Base-by-base conservation (phyloP, 2,113 vertebrate species). In the Hippocampus comes region DNA sequence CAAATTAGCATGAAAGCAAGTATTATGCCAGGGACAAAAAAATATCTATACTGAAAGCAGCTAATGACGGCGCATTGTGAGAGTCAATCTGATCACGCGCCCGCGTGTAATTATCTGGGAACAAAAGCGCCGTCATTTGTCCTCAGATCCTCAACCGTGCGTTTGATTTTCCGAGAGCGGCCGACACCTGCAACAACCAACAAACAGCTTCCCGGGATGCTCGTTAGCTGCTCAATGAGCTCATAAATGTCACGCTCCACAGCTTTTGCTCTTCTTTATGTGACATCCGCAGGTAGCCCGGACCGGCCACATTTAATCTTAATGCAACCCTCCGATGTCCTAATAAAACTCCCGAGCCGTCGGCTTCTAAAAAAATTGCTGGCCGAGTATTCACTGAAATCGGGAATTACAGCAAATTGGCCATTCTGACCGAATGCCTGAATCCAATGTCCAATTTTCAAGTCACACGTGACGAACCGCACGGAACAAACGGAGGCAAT, bases 191-290 rank as follows among this genome's bases (percentile, higher is more conserved):
- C 79, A 78, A 63, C 84, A 82, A 79, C 78, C 74, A 81, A 74
- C 80, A 77, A 78, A 68, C 80, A 70, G 67, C 63, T 53, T 80
- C 83, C 74, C 81, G 72, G 75, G 79, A 87, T 78, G 69, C 78
- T 82, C 68, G 10, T 67, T 64, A 75, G 76, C 77, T 48, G 73
- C 73, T 77, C 78, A 76, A 69, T 77, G 73, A 76, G 76, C 84
- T 82, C 83, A 79, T 89, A 87, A 89, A 89, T 80, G 84, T 88
- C 89, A 87, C 67, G 72, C 76, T 41, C 76, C 38, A 42, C 14
- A 38, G 82, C 78, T 66, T 82, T 86, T 76, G 78, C 86, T 90
- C 84, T 89, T 86, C 83, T 90, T 90, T 87, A 90, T 85, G 86
- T 84, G 89, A 81, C 86, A 79, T 78, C 74, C 77, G 82, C 79